These are phyloP conservation scores for Fragum fragum DNA, from an alignment of 2,888 invertebrate species.

Conservation along the genomic window DNA sequence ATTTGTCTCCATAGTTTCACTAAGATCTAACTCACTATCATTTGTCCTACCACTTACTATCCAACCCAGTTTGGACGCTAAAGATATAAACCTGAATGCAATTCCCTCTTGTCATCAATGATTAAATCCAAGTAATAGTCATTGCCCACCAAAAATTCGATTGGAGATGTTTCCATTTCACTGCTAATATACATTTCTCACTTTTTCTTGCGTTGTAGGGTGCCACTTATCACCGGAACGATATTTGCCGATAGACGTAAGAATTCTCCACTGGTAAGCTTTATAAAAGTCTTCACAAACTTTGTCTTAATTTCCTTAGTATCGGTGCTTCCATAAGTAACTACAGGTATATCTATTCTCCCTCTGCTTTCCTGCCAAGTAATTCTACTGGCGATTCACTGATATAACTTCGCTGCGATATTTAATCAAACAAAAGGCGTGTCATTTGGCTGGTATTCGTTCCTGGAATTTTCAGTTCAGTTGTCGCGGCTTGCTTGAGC, in stretches of 20 bases:
- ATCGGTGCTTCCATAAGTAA: conserved; percentile 27
- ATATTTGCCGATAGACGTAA: conserved; percentile 33
- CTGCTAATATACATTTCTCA: conserved; percentile 21
- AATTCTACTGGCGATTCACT: conserved; percentile 21
- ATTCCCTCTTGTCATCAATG: conserved; percentile 28
- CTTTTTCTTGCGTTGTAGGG: conserved; percentile 31
- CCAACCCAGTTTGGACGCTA: conserved; percentile 40
- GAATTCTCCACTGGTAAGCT: conserved; percentile 25
- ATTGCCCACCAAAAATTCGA: conserved; percentile 30
- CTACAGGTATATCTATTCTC: conserved; percentile 32
- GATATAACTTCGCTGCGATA: conserved; percentile 39
- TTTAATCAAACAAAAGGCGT: conserved; percentile 36
- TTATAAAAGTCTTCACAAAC: conserved; percentile 1
- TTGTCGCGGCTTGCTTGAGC: conserved; percentile 40
- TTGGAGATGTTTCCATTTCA: conserved; percentile 22
- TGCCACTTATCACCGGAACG: conserved; percentile 40
- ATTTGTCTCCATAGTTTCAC: conserved; percentile 14
- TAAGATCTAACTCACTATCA: neutral
- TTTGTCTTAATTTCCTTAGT: conserved; percentile 24
- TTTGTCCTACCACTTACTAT: conserved; percentile 41
- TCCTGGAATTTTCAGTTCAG: conserved; percentile 18
- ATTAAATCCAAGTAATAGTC: conserved; percentile 40
- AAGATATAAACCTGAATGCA: conserved; percentile 39
- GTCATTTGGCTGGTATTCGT: neutral
- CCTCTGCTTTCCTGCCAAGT: conserved; percentile 15